phyloP scores from a whole-genome alignment of 2,888 invertebrate species.

The Clanis bilineata region DNA sequence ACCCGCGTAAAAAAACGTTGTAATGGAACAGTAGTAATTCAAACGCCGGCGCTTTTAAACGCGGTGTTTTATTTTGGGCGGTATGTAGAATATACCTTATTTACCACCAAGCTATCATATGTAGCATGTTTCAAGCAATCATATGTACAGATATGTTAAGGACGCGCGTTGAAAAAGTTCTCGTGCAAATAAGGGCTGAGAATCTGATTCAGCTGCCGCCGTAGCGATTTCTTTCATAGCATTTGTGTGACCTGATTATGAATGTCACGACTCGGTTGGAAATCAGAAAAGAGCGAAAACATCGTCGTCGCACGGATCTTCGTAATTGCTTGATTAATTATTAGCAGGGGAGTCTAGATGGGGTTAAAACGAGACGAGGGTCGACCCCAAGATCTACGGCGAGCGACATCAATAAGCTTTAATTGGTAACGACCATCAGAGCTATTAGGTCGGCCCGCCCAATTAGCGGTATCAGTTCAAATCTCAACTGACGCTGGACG shows the following conservation, averaged over 20 bases:
- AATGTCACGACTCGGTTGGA: constrained; percentile 6
- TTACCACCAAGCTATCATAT: no score
- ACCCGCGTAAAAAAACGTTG: no score
- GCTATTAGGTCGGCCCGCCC: constrained; percentile 63
- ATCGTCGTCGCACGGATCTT: constrained; percentile 52
- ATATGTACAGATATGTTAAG: no score
- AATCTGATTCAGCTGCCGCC: background rate
- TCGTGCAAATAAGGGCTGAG: no score
- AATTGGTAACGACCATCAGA: constrained; percentile 74
- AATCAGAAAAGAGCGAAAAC: constrained; percentile 51
- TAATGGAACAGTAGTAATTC: no score
- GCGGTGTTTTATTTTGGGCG: no score
- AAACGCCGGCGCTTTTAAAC: no score
- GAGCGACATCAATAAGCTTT: constrained; percentile 75
- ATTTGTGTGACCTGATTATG: constrained; percentile 8
- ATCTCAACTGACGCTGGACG: constrained; percentile 32
- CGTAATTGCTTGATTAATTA: constrained; percentile 80
- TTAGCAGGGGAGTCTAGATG: constrained; percentile 65
- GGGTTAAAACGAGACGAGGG: constrained; percentile 77
- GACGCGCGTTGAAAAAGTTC: no score
- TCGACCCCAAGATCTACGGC: constrained; percentile 64
- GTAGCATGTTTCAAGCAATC: no score
- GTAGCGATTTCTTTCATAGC: constrained; percentile 4
- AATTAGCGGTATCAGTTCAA: constrained; percentile 67
- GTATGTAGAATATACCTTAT: no score